A percentile compares a stretch with the other conserved stretches of the same genome.
These are phyloP conservation scores for Lutjanus argentimaculatus DNA, from an alignment of 2,797 vertebrate species.

Conservation along the genomic window DNA sequence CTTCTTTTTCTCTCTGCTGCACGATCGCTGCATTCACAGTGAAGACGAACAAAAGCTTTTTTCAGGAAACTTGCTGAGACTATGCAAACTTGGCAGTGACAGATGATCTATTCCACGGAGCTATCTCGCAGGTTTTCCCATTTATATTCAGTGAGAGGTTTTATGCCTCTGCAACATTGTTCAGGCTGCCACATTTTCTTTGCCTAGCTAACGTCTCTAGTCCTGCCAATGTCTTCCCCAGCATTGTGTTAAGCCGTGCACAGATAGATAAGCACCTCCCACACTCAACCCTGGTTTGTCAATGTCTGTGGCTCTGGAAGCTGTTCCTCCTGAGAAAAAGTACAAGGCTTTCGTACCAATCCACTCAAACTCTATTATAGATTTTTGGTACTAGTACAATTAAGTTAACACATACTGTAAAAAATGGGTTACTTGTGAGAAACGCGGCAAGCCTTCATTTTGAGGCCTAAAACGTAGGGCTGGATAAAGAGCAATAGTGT, in stretches of 20 bases:
- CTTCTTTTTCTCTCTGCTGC: not conserved
- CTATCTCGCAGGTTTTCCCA: constrained; percentile 60
- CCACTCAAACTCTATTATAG: not conserved
- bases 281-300: constrained; percentile 44
- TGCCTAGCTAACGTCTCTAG: constrained; percentile 42
- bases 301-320: constrained; percentile 14
- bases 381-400: not conserved
- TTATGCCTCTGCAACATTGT: constrained; percentile 65
- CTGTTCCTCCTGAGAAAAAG: not conserved
- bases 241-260: constrained; percentile 48
- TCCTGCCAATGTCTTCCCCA: constrained; percentile 52
- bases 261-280: constrained; percentile 56
- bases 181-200: constrained; percentile 63
- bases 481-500: not conserved
- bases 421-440: not conserved
- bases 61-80: constrained; percentile 65
- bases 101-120: constrained; percentile 61
- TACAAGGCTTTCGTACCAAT: not conserved
- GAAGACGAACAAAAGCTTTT: constrained; percentile 31
- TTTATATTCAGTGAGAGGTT: constrained; percentile 71
- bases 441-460: not conserved
- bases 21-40: constrained; percentile 25
- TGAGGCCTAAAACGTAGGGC: not conserved
- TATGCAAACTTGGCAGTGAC: constrained; percentile 70
- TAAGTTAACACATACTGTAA: not conserved